Base-by-base conservation (phyloP, 2,797 vertebrate species). In the Danionella dracula region DNA sequence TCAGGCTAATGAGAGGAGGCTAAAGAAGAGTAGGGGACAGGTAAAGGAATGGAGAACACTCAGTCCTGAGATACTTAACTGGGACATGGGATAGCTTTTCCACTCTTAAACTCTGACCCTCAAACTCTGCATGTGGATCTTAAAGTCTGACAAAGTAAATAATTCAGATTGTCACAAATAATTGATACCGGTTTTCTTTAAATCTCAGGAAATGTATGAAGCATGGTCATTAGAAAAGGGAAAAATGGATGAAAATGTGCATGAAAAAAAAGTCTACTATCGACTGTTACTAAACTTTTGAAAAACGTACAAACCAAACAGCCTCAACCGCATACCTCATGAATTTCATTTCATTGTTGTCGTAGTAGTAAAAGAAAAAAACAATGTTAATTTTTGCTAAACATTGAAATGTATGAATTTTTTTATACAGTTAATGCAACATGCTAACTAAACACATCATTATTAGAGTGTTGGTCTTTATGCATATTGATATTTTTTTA, bases 81-180 rank as follows among this genome's bases (percentile, higher is more conserved):
- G 34, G 41, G 55, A 68, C 19, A 69, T 1, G 1, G 16, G 46
- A 38, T 70, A 71, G 67, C 72, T 71, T 58, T 60, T 74, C 62
- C 49, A 60, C 60, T 66, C 54, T 58, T 49, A 72, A 71, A 80
- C 64, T 60, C 66, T 23, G 20, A 49, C 35, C 31, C 31, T 35
- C 37, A 41, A 71, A 67, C 32, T 76, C 70, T 71, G 50, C 57
- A 78, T 78, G 68, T 34, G 51, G 35, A 49, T 68, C 57, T 32
- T 42, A 62, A 51, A 76, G 49, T 66, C 59, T 41, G 51, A n/a
- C 27, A 17, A 7, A 53, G 42, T 64, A 45, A 81, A 84, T 84
- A 72, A 83, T 86, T 84, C 44, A 85, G 6, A 53, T 32, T 29
- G 6, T 74, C 63, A 67, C 70, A 71, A 84, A 83, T 84, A 81